A percentile compares a stretch with the other conserved stretches of the same genome.
Conservation (phyloP, 2,113 vertebrate genomes). For the Alouatta palliata region DNA sequence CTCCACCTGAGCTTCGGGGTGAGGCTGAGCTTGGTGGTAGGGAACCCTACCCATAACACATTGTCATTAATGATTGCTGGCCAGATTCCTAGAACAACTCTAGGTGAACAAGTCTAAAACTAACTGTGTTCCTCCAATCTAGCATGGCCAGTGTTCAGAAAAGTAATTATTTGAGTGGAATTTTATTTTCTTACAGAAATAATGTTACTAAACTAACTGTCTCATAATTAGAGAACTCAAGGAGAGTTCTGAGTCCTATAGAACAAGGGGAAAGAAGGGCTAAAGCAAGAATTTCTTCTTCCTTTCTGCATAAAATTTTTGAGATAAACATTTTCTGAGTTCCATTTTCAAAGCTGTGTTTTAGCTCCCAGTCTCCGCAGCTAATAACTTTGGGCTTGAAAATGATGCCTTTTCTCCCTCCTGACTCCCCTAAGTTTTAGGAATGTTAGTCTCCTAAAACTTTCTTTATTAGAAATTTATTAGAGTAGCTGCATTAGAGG, state of each 20-base stretch:
- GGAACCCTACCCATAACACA: background rate
- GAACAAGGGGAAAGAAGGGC: background rate
- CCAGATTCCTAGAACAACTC: background rate
- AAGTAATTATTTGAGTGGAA: background rate
- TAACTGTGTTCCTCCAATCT: background rate
- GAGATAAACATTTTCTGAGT: background rate
- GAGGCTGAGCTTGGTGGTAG: background rate
- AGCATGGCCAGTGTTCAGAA: background rate
- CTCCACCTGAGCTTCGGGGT: background rate
- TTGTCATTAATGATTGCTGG: background rate
- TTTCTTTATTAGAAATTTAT: too few species aligned
- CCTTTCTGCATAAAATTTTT: background rate
- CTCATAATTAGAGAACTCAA: background rate
- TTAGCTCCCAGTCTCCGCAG: background rate
- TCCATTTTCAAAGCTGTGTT: background rate
- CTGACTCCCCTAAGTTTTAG: background rate
- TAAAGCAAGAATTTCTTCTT: background rate
- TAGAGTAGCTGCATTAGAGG: background rate
- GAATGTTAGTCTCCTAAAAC: background rate
- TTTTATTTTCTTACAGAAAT: slow-evolving; percentile 22
- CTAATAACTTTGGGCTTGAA: too few species aligned
- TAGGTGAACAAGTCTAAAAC: background rate
- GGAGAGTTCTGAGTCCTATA: background rate
- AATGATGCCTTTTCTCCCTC: background rate
- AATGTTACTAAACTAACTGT: background rate